phyloP scores from a whole-genome alignment of 2,888 invertebrate species.

The Calliopum simillimum region DNA sequence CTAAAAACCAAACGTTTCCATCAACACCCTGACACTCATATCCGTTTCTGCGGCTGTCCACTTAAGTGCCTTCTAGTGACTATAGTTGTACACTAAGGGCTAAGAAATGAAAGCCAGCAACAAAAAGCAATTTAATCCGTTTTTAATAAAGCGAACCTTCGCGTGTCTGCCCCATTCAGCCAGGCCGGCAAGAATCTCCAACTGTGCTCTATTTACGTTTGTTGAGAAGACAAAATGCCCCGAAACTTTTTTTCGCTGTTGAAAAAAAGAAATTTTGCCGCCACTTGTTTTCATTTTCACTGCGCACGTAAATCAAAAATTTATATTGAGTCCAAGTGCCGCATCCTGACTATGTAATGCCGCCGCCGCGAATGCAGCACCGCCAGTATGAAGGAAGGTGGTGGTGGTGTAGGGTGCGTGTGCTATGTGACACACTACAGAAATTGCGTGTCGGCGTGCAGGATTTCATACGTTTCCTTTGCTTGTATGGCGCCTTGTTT shows the following conservation, averaged over 20 bases:
- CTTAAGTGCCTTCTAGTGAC: too few species aligned
- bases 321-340: conserved; percentile 25
- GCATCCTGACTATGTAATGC: background rate
- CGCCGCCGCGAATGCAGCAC: background rate
- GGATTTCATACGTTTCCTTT: conserved; percentile 12
- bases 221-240: background rate
- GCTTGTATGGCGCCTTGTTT: conserved; percentile 18
- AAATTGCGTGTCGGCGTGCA: conserved; percentile 17
- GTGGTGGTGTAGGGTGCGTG: too few species aligned
- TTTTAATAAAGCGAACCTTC: background rate
- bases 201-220: background rate
- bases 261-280: conserved; percentile 1
- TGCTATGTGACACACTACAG: background rate
- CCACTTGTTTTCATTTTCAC: conserved; percentile 6
- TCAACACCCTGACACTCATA: background rate
- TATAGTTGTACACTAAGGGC: too few species aligned
- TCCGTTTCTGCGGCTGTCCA: too few species aligned
- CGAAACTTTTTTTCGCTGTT: background rate
- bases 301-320: conserved; percentile 28
- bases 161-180: background rate
- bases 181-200: background rate
- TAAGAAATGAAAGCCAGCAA: too few species aligned
- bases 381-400: background rate
- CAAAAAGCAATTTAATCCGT: too few species aligned
- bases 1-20: background rate